Conservation (phyloP, 2,113 vertebrate genomes). For the Sciurus niger region DNA sequence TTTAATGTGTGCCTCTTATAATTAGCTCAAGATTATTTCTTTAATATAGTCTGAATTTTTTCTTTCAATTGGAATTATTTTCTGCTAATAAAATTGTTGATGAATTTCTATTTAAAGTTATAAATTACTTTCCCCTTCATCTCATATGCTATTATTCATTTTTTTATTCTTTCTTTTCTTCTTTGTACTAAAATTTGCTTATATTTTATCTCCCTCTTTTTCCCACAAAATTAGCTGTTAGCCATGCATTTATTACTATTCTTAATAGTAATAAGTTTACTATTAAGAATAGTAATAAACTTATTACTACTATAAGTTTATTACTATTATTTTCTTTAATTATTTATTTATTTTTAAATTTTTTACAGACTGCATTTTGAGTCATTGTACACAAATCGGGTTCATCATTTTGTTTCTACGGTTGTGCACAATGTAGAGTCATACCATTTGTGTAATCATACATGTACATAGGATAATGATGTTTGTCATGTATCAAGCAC, state of each 20-base stretch:
- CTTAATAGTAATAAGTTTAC: neutral
- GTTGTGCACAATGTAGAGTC: too few species aligned
- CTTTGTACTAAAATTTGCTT: conserved; percentile 21
- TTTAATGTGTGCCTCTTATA: neutral
- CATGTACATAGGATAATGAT: too few species aligned
- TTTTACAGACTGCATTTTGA: too few species aligned
- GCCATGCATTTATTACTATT: neutral
- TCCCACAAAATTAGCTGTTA: neutral
- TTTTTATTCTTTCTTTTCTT: neutral
- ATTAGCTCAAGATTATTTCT: neutral
- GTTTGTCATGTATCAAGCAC: neutral
- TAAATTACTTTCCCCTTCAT: neutral
- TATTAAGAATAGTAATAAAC: too few species aligned
- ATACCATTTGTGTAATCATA: too few species aligned
- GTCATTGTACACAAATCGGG: too few species aligned
- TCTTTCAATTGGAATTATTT: conserved; percentile 8
- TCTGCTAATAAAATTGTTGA: neutral
- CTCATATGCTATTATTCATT: neutral
- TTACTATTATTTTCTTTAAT: neutral
- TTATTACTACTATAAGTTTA: too few species aligned
- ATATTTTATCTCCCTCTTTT: neutral
- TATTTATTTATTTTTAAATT: too few species aligned
- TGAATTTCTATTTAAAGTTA: neutral
- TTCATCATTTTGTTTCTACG: too few species aligned
- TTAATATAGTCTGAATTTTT: neutral